Evolutionary conservation across 2,888 invertebrate genomes (phyloP).

Genomic region (Stenchaetothrips biformis): DNA sequence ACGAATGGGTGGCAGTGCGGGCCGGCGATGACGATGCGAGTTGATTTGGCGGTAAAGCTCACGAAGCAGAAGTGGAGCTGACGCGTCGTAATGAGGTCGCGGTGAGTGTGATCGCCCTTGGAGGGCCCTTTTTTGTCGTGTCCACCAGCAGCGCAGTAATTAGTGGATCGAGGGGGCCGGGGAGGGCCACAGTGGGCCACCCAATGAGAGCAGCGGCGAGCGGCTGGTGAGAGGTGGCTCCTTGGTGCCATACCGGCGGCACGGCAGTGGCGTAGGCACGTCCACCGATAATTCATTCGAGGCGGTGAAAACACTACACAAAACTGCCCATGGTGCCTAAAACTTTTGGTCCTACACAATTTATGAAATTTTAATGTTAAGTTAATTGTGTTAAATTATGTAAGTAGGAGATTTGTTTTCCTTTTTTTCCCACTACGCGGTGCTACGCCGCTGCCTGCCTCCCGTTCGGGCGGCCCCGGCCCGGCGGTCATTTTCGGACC

Average conservation of each 20-base stretch:
- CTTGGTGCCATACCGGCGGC: neutral
- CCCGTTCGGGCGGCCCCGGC: neutral
- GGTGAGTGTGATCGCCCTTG: neutral
- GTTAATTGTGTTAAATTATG: too few relatives aligned
- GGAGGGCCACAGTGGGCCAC: neutral
- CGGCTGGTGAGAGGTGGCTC: neutral
- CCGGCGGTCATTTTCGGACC: neutral
- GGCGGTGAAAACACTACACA: too few relatives aligned
- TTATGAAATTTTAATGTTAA: too few relatives aligned
- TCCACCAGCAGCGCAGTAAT: constrained; percentile 6
- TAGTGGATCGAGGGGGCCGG: constrained; percentile 10
- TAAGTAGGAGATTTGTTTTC: neutral
- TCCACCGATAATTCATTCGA: too few relatives aligned
- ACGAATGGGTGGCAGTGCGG: neutral
- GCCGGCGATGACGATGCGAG: neutral
- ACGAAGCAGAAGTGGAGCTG: too few relatives aligned
- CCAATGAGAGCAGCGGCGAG: neutral
- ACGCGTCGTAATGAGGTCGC: too few relatives aligned
- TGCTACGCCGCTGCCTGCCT: too few relatives aligned
- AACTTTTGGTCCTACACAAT: too few relatives aligned
- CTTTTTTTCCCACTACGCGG: too few relatives aligned
- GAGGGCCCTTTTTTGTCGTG: constrained; percentile 3
- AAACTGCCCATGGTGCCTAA: too few relatives aligned
- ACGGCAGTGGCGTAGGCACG: too few relatives aligned
- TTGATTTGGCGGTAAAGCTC: neutral